A percentile compares a stretch with the other conserved stretches of the same genome.
Evolutionary conservation across 2,797 vertebrate species (phyloP).

Genomic region (Acridotheres tristis): DNA sequence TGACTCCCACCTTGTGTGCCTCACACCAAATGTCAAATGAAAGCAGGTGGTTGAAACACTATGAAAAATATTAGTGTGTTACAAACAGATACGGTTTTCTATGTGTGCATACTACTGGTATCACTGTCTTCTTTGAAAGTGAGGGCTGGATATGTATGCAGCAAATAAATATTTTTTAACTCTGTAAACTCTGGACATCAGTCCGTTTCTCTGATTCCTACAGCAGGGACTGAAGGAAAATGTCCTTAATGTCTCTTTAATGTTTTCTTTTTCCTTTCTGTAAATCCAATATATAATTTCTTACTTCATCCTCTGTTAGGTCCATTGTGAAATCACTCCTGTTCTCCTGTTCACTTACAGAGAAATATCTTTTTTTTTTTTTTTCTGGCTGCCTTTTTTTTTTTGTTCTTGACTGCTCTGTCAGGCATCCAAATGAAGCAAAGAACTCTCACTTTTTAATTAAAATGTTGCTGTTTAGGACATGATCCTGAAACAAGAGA

Average conservation of each 20-base stretch:
- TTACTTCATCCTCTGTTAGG: not conserved
- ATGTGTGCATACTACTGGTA: not conserved
- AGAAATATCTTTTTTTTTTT: not conserved
- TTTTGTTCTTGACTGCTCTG: not conserved
- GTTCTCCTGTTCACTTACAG: not conserved
- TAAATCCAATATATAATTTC: not conserved
- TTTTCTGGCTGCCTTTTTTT: not conserved
- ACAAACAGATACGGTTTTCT: not conserved
- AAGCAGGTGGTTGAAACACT: not conserved
- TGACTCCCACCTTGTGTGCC: not conserved
- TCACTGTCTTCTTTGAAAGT: not conserved
- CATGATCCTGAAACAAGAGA: not conserved
- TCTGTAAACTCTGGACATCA: not conserved
- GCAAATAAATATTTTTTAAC: not conserved
- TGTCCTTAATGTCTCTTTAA: not conserved
- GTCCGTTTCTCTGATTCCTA: not conserved
- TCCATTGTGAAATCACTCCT: not conserved
- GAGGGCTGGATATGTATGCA: not conserved
- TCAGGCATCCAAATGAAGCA: not conserved
- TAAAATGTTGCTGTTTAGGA: not conserved
- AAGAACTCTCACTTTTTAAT: not conserved
- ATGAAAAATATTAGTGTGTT: not conserved
- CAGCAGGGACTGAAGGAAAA: not conserved
- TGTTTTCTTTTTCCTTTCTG: rapidly evolving
- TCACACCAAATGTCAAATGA: not conserved